phyloP scores from a whole-genome alignment of 2,888 invertebrate species.

The Cantharis rufa region DNA sequence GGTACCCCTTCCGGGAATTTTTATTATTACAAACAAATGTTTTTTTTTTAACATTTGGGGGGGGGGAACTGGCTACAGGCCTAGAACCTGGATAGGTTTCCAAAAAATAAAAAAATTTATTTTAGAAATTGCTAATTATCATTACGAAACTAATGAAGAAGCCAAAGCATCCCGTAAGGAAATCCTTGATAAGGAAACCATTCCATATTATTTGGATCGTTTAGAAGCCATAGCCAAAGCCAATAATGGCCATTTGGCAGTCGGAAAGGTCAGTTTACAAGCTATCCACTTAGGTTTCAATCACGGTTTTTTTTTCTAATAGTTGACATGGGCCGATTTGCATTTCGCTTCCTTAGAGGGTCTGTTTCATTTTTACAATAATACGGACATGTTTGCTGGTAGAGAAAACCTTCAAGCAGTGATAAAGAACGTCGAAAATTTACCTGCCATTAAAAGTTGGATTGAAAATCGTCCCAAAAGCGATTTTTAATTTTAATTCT shows the following conservation, averaged over 20 bases:
- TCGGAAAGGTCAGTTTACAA: constrained; percentile 21
- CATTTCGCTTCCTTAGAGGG: constrained; percentile 63
- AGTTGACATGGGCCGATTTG: constrained; percentile 70
- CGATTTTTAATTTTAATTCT: no score
- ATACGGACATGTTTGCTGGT: constrained; percentile 51
- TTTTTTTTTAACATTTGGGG: no score
- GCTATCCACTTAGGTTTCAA: not conserved
- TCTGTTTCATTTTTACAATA: constrained; percentile 62
- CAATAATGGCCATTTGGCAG: constrained; percentile 63
- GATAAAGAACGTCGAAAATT: no score
- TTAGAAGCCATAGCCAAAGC: constrained; percentile 62
- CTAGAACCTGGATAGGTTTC: no score
- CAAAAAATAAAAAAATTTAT: no score
- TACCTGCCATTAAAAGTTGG: no score
- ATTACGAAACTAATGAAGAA: constrained; percentile 59
- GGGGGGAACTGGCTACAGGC: no score
- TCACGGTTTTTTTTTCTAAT: constrained; percentile 28
- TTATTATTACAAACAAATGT: no score
- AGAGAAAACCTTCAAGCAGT: no score
- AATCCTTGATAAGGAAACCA: constrained; percentile 55
- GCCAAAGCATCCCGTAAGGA: constrained; percentile 58
- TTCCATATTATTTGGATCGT: constrained; percentile 62
- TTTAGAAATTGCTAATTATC: constrained; percentile 59
- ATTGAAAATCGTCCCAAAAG: no score
- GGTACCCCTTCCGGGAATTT: no score